Evolutionary conservation across 2,797 vertebrate species (phyloP).

Genomic region (Poeciliopsis gracilis): DNA sequence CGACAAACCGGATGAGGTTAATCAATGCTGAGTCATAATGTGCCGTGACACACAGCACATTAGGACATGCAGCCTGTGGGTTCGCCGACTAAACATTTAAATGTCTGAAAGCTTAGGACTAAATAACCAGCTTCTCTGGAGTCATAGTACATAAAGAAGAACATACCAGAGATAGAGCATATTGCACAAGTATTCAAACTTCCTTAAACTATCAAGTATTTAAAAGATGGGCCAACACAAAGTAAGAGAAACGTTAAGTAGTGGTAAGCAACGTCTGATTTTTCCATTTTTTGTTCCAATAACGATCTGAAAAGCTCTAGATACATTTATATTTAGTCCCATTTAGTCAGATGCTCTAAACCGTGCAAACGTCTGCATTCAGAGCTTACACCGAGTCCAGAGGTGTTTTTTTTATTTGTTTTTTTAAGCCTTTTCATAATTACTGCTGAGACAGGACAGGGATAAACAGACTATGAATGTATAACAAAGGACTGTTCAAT

Average conservation of each 20-base stretch:
- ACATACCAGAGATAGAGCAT: background rate
- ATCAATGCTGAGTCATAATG: background rate
- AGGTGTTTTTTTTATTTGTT: background rate
- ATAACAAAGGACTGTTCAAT: background rate
- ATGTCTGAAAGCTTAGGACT: background rate
- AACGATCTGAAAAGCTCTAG: background rate
- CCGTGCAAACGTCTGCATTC: background rate
- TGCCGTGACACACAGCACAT: background rate
- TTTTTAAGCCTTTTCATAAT: background rate
- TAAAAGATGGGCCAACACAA: background rate
- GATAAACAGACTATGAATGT: background rate
- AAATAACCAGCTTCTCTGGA: background rate
- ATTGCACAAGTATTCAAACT: background rate
- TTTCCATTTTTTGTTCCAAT: background rate
- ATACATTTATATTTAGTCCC: background rate
- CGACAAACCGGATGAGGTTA: constrained; percentile 6
- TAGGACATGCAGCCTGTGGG: no score
- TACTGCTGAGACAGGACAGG: background rate
- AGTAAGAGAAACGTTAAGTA: background rate
- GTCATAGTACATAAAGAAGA: background rate
- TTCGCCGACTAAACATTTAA: background rate
- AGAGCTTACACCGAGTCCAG: background rate
- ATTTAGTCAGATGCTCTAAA: background rate
- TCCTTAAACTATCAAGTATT: background rate
- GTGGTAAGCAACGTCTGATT: background rate